Evolutionary conservation across 2,113 vertebrate species (phyloP), one percentile per base, ranked within the genome.

Genomic region (Labeo rohita): DNA sequence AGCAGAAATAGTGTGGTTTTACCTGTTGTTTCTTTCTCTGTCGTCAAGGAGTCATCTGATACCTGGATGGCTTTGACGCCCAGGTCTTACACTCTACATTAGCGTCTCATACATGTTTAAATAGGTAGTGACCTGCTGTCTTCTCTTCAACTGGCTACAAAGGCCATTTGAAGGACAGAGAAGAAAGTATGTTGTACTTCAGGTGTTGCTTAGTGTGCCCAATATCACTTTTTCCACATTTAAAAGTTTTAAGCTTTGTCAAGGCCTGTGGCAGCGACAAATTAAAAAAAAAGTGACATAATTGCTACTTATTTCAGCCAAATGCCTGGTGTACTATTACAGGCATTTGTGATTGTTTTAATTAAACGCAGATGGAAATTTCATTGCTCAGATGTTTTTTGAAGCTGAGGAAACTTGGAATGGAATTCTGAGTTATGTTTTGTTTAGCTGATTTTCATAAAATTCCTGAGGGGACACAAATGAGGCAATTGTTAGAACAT

Each of bases 11-110:
- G 93, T 88, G 68, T 82, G 92, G 93, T 92, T 79, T 84, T 81
- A 85, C 88, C 86, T 89, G 90, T 59, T 91, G 93, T 92, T 92
- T 90, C 92, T 83, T 83, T 66, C 74, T 83, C 86, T 90, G 84
- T 88, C 83, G 56, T 85, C n/a, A 88, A 86, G 15, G 63, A 91
- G 93, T 94, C 91, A 94, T 90, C 91, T 88, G 94, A 95, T 92
- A 86, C 28, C 81, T 79, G 21, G 68, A 89, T 89, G 89, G 91
- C 87, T 92, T 89, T 89, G 91, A 90, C 88, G 83, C 89, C 13
- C 9, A 49, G 70, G 28, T 82, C 79, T 78, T 39, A 83, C 74
- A 74, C 56, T 73, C 79, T 84, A 86, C 91, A 79, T 80, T 13
- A 78, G 65, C 72, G 63, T 86, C 88, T 92, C 91, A 93, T 95